Base-by-base conservation (phyloP, 2,797 vertebrate species). In the Eospalax fontanierii region DNA sequence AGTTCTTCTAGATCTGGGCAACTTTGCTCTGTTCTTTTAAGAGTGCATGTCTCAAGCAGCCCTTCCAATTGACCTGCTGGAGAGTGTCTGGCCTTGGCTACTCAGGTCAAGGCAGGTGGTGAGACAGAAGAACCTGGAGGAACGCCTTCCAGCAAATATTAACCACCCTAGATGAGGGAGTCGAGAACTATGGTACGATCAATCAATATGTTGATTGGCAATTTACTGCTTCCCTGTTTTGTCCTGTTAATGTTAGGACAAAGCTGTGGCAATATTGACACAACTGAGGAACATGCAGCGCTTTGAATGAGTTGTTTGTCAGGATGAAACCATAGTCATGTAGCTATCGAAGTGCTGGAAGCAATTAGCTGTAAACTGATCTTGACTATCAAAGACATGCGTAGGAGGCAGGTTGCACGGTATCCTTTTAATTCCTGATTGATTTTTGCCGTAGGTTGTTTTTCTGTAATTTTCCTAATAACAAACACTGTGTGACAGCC, bases 371-470 rank as follows among this genome's bases (percentile, higher is more conserved):
- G 81, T 89, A 96, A 88, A 95, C 89, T 89, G 88, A 91, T 95
- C 68, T 95, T 91, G 66, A 89, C 89, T 89, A 71, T 96, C 87
- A 95, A 50, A 95, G 80, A 91, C 94, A 90, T 82, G 54, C 33
- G 78, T 35, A 65, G 73, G 35, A 95, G 84, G 65, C 84, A 95
- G 87, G 54, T 83, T 89, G 71, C 93, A 38, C 54, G 65, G 26
- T 91, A 54, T 95, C 57, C 79, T 96, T 96, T 96, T 85, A 90
- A 87, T 90, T 97, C 76, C 54, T 6, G 33, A 97, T 97, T 91
- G 95, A 96, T 96, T 97, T 97, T 97, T 96, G 92, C 92, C 82
- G 50, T 89, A 38, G 92, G 93, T 97, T 96, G 61, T 91, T 95
- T 95, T 84, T 75, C 74, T 84, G 57, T 81, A 92, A 75, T 94